These are phyloP conservation scores for Amphilophus citrinellus DNA, from an alignment of 2,113 vertebrate species.

Conservation along the genomic window DNA sequence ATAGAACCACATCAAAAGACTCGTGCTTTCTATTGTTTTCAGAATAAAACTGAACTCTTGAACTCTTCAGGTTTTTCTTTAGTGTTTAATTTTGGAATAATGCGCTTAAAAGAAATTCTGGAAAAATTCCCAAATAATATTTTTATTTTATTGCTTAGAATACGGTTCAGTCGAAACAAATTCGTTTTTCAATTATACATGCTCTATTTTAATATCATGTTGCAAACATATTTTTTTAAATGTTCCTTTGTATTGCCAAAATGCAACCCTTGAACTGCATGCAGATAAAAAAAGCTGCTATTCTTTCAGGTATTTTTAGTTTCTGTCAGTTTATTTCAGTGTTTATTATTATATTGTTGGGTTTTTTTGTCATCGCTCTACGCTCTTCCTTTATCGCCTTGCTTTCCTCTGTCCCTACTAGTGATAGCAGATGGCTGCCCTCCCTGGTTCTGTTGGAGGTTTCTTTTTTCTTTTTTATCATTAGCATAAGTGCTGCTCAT, in stretches of 20 bases:
- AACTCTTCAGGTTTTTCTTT: background rate
- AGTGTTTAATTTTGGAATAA: background rate
- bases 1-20: background rate
- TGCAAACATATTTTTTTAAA: background rate
- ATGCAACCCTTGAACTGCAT: background rate
- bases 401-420: background rate
- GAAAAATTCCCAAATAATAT: background rate
- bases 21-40: background rate
- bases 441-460: background rate
- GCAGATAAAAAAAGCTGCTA: background rate
- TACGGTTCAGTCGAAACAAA: background rate
- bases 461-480: background rate
- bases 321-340: background rate
- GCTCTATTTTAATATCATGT: background rate
- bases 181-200: rapidly evolving
- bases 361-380: background rate
- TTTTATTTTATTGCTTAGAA: background rate
- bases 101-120: rapidly evolving
- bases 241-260: background rate
- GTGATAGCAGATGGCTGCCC: background rate
- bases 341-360: background rate
- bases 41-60: background rate
- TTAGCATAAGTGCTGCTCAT: background rate
- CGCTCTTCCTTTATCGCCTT: background rate
- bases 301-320: background rate